Base-by-base conservation (phyloP, 2,888 invertebrate genomes). In the Ichneumoninae sp. region DNA sequence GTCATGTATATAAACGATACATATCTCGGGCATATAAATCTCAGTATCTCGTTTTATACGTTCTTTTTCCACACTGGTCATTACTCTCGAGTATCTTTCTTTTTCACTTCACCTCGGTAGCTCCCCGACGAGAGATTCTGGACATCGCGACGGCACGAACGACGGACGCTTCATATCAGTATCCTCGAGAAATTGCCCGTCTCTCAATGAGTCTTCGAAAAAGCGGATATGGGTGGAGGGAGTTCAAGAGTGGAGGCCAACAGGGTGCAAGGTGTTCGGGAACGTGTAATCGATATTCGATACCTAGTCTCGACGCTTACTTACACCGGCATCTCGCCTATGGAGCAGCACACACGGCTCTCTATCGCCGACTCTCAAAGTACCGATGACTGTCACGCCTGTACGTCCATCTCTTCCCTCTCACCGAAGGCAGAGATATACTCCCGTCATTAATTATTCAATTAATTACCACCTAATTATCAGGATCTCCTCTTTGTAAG, bases 391-490 rank as follows among this genome's bases (percentile, higher is more conserved):
- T 77, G 80, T 70, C 82, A 72, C 78, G 70, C 78, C 77, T 50
- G 44, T 33, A 69, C n/a, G 71, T 66, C 76, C 70, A 40, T 80
- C 81, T 68, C 54, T 72, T 30, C 60, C 62, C 44, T 71, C 79
- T 19, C 33, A 2, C 50, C 54, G 19, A 26, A 44, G 40, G 47
- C 52, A 70, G 68, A 70, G 52, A 82, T 54, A 62, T 86, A 87
- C 87, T 86, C 83, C 86, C 83, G 75, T 89, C 90, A 89, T 91
- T 90, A 91, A 91, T 90, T 90, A 89, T 88, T 88, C 90, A 91
- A 92, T 92, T 92, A 92, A 92, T 92, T 91, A 91, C 88, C 90
- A 85, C 88, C 91, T 91, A 91, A 92, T 92, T 92, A 91, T 87
- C 89, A 86, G 89, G 86, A 88, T 89, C 90, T 88, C 82, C 84